A percentile compares a stretch with the other conserved stretches of the same genome.
Conservation (phyloP, 1,140 invertebrate species). For the Babylonia areolata region DNA sequence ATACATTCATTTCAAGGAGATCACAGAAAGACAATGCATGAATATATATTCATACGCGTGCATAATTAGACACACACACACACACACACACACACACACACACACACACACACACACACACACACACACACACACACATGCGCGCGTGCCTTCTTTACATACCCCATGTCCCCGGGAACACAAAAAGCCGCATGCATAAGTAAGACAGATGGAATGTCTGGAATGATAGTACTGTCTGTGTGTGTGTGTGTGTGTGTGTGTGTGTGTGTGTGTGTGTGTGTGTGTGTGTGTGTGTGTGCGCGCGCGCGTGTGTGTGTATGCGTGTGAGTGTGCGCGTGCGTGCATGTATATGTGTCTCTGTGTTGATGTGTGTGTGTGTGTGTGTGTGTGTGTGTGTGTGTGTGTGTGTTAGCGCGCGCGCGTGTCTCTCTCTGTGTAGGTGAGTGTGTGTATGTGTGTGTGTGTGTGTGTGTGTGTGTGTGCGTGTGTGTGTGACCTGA, state of each 20-base stretch:
- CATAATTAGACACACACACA: too few species aligned
- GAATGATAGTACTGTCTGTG: too few species aligned
- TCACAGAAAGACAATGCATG: too few species aligned
- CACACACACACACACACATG: too few species aligned
- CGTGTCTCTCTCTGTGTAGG: neutral
- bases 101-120: too few species aligned
- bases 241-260: neutral
- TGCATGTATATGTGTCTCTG: neutral
- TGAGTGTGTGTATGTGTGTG: neutral
- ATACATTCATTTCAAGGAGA: too few species aligned
- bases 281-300: neutral
- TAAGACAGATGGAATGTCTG: too few species aligned
- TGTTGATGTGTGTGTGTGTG: neutral
- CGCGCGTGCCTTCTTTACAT: too few species aligned
- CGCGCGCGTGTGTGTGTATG: neutral
- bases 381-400: neutral
- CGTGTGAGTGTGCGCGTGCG: neutral
- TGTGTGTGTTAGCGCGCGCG: neutral
- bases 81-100: too few species aligned
- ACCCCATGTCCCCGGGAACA: too few species aligned
- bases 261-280: neutral
- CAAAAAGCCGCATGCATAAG: too few species aligned
- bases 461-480: conserved; percentile 29
- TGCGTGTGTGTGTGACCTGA: neutral
- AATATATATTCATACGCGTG: too few species aligned